A percentile compares a stretch with the other conserved stretches of the same genome.
Conservation (phyloP, 1,140 invertebrate species). For the Panagrolaimus sp. region DNA sequence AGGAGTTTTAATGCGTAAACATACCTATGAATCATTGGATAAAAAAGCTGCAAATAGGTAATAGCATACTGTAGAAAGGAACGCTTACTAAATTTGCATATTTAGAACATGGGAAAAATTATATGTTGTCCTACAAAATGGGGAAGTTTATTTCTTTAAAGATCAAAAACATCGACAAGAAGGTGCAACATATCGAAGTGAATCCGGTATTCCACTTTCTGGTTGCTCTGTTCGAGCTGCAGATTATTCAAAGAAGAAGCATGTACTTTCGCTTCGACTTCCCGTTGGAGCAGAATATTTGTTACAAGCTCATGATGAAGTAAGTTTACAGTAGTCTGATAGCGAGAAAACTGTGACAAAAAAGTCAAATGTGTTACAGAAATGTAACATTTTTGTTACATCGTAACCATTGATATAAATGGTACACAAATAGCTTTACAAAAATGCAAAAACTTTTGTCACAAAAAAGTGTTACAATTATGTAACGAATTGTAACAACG, state of each 20-base stretch:
- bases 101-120: conserved; percentile 88
- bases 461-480: too few species aligned
- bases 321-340: too few species aligned
- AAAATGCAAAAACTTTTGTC: too few species aligned
- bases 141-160: conserved; percentile 82
- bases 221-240: conserved; percentile 76
- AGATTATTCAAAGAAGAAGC: conserved; percentile 97
- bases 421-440: too few species aligned
- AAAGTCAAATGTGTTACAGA: too few species aligned
- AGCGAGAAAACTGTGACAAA: too few species aligned
- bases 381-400: too few species aligned
- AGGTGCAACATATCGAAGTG: conserved; percentile 76
- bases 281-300: conserved; percentile 87
- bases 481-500: too few species aligned
- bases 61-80: conserved; percentile 8
- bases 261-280: conserved; percentile 80
- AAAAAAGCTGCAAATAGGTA: conserved; percentile 87
- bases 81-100: background rate
- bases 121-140: conserved; percentile 75
- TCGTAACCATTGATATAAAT: too few species aligned
- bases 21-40: conserved; percentile 92
- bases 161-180: conserved; percentile 78
- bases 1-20: conserved; percentile 82
- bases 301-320: conserved; percentile 91
- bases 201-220: conserved; percentile 76